These are phyloP conservation scores for Orycteropus afer DNA, from an alignment of 2,113 vertebrate genomes.

Conservation along the genomic window DNA sequence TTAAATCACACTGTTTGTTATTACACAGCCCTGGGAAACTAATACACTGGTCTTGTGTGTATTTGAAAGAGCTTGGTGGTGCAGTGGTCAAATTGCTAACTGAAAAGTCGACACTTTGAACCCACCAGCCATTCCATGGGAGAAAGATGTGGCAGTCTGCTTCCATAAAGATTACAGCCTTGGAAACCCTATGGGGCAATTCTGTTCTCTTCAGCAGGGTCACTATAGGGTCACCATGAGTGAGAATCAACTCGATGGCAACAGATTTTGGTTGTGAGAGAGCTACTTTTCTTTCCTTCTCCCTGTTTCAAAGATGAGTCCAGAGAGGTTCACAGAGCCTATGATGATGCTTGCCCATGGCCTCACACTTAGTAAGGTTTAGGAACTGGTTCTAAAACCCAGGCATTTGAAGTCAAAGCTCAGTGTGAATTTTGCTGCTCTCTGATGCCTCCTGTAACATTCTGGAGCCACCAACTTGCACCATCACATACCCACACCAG, in stretches of 20 bases:
- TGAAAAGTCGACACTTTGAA: neutral
- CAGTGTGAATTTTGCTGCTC: neutral
- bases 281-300: fast-evolving
- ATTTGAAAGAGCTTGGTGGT: neutral
- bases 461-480: neutral
- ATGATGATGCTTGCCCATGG: fast-evolving
- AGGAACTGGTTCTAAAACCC: neutral
- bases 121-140: neutral
- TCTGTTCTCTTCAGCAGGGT: neutral
- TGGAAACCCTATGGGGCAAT: neutral
- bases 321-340: neutral
- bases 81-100: neutral
- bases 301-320: neutral
- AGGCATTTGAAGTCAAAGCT: neutral
- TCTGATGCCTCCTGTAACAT: neutral
- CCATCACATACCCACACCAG: no score
- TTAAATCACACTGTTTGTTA: neutral
- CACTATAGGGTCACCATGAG: neutral
- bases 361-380: neutral
- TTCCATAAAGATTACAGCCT: neutral
- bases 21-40: neutral
- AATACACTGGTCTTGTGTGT: neutral
- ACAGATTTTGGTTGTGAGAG: neutral
- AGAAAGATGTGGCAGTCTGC: neutral
- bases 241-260: neutral